Conservation (phyloP, 1,140 invertebrate genomes). For the Bombus breviceps region DNA sequence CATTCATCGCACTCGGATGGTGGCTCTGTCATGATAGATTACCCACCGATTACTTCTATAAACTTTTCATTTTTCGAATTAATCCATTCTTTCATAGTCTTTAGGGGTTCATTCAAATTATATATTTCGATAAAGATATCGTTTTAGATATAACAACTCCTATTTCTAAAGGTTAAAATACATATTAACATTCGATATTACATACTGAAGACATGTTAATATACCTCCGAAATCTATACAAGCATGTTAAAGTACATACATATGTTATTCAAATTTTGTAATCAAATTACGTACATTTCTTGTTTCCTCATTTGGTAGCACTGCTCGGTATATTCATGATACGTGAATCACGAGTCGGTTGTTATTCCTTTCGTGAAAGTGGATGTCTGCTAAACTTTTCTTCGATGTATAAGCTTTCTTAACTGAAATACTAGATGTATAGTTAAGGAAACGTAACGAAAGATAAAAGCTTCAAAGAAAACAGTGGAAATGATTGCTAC, state of each 20-base stretch:
- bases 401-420: background rate
- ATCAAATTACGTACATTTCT: background rate
- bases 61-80: background rate
- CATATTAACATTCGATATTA: background rate
- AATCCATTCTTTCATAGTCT: background rate
- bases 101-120: background rate
- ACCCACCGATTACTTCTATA: too few relatives aligned
- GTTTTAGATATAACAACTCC: background rate
- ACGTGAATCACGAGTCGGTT: background rate
- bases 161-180: slow-evolving; percentile 2
- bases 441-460: background rate
- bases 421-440: background rate
- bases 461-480: background rate
- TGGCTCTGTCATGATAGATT: background rate
- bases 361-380: slow-evolving; percentile 2
- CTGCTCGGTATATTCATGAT: background rate
- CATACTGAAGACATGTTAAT: background rate
- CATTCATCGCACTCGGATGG: background rate
- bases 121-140: background rate
- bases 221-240: background rate
- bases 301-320: slow-evolving; percentile 21
- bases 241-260: background rate
- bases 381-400: background rate
- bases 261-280: background rate
- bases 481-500: background rate